These are phyloP conservation scores for Clarias laeviceps DNA, from an alignment of 2,797 vertebrate species.

Conservation along the genomic window DNA sequence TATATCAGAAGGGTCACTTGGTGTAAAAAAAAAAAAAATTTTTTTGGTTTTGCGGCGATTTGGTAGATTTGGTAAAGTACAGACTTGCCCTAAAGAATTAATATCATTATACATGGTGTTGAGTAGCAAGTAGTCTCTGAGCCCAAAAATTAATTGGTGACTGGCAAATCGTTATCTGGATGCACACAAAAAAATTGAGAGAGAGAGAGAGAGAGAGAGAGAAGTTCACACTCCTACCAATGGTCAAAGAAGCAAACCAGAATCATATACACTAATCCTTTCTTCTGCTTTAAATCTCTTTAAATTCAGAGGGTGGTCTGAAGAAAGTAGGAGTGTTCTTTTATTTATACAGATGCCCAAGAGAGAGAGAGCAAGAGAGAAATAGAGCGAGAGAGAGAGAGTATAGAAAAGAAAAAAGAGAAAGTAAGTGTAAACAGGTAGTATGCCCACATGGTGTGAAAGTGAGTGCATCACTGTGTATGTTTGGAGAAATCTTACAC, in stretches of 20 bases:
- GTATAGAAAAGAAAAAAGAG: neutral
- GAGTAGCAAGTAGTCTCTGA: neutral
- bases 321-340: conserved; percentile 56
- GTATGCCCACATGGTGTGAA: conserved; percentile 58
- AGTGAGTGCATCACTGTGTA: conserved; percentile 70
- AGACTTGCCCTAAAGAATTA: conserved; percentile 63
- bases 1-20: conserved; percentile 17
- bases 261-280: conserved; percentile 13
- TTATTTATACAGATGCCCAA: conserved; percentile 40
- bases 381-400: neutral
- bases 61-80: conserved; percentile 71
- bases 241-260: neutral
- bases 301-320: conserved; percentile 14
- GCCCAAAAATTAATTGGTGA: neutral
- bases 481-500: too few relatives aligned
- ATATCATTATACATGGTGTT: conserved; percentile 67
- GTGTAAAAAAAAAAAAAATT: neutral
- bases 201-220: conserved; percentile 2
- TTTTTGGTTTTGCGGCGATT: conserved; percentile 72
- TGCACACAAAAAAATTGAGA: conserved; percentile 10
- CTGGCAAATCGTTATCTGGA: conserved; percentile 5
- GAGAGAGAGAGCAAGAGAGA: neutral
- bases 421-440: conserved; percentile 17
- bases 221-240: conserved; percentile 40
- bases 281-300: conserved; percentile 28